These are phyloP conservation scores for Samia ricini DNA, from an alignment of 1,140 invertebrate species.

Conservation along the genomic window DNA sequence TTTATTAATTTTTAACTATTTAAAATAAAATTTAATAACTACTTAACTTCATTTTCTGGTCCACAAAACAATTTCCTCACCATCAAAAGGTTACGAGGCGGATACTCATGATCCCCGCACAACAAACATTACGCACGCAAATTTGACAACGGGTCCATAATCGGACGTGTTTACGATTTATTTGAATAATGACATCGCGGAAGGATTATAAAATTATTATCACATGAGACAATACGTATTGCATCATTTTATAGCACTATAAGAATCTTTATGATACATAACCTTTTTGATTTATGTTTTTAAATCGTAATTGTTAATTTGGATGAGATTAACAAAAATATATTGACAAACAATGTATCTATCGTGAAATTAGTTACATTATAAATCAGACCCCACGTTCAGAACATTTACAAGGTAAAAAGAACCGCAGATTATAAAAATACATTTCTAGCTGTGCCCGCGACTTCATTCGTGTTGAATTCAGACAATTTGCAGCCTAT, in stretches of 20 bases:
- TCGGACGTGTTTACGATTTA: not conserved
- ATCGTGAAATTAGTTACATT: too few relatives aligned
- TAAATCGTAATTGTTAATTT: too few relatives aligned
- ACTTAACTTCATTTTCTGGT: not conserved
- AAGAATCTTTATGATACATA: too few relatives aligned
- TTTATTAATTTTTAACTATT: not conserved
- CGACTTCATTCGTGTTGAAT: too few relatives aligned
- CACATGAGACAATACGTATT: not conserved
- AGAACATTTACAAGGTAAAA: too few relatives aligned
- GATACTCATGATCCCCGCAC: not conserved
- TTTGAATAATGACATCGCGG: not conserved
- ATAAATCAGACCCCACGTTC: too few relatives aligned
- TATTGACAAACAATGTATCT: too few relatives aligned
- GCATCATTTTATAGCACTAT: not conserved
- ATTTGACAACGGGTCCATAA: constrained; percentile 11
- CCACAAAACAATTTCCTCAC: not conserved
- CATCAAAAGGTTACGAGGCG: not conserved
- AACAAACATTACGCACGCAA: constrained; percentile 19
- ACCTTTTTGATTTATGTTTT: too few relatives aligned
- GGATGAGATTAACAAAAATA: too few relatives aligned
- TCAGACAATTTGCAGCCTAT: too few relatives aligned
- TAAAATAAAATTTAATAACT: not conserved
- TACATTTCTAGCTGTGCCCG: too few relatives aligned
- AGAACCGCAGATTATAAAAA: too few relatives aligned
- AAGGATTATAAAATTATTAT: not conserved